These are phyloP conservation scores for Acipenser ruthenus DNA, from an alignment of 2,797 vertebrate species.

Conservation along the genomic window DNA sequence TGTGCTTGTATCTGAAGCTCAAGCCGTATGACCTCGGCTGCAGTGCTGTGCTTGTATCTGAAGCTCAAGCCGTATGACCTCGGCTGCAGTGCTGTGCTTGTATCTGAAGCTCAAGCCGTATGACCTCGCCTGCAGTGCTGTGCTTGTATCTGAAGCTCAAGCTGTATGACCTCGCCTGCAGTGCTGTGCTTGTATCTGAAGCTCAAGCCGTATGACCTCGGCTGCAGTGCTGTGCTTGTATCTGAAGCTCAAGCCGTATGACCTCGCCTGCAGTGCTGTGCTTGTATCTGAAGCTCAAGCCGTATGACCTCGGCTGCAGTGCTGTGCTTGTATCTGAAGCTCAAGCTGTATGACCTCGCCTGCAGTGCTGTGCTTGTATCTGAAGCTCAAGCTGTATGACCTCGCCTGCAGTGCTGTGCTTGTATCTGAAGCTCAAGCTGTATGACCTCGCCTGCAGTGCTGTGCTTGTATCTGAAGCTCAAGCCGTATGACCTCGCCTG, in stretches of 20 bases:
- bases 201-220: not conserved
- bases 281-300: not conserved
- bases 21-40: not conserved
- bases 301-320: not conserved
- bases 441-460: not conserved
- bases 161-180: not conserved
- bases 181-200: not conserved
- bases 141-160: too few relatives aligned
- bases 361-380: not conserved
- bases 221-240: too few relatives aligned
- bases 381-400: too few relatives aligned
- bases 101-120: too few relatives aligned
- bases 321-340: too few relatives aligned
- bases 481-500: not conserved
- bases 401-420: too few relatives aligned
- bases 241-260: not conserved
- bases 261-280: not conserved
- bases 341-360: not conserved
- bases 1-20: not conserved
- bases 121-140: not conserved
- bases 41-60: too few relatives aligned
- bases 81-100: not conserved
- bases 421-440: too few relatives aligned
- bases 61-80: not conserved
- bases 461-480: not conserved